A percentile compares a stretch with the other conserved stretches of the same genome.
Conservation (phyloP, 1,140 invertebrate species). For the Popillia japonica region DNA sequence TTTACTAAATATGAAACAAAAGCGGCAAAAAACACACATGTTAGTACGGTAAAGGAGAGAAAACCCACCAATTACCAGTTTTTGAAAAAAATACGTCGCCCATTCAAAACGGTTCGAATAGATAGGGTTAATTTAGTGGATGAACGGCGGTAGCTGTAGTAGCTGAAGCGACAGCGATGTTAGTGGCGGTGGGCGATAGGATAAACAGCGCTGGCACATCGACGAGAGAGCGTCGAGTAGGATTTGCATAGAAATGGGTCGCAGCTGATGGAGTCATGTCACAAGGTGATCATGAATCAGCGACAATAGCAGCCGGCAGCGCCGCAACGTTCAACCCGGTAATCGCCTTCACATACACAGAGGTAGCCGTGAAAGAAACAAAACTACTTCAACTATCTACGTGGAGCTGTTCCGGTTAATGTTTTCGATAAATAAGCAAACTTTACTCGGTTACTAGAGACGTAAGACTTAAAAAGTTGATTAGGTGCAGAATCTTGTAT, state of each 20-base stretch:
- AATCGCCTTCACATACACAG: neutral
- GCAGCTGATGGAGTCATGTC: constrained; percentile 57
- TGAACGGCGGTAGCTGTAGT: constrained; percentile 36
- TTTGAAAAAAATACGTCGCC: constrained; percentile 29
- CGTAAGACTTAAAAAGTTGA: neutral
- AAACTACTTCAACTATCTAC: constrained; percentile 6
- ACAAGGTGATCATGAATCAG: constrained; percentile 59
- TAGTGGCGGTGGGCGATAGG: constrained; percentile 33
- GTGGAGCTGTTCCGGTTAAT: constrained; percentile 14
- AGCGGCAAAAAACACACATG: too few relatives aligned
- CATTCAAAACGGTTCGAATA: constrained; percentile 34
- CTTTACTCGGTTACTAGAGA: neutral
- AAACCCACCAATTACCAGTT: constrained; percentile 27
- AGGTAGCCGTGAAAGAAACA: constrained; percentile 21
- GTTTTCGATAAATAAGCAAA: constrained; percentile 23
- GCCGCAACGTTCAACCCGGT: constrained; percentile 11
- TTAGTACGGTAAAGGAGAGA: constrained; percentile 10
- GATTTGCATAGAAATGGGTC: constrained; percentile 58
- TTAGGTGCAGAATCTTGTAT: too few relatives aligned
- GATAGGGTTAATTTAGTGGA: constrained; percentile 49
- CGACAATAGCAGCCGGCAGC: constrained; percentile 45
- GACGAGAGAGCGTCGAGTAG: constrained; percentile 32
- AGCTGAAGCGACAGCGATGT: constrained; percentile 43
- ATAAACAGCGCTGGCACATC: constrained; percentile 45
- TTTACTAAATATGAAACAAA: too few relatives aligned